A percentile compares a stretch with the other conserved stretches of the same genome.
These are phyloP conservation scores for Lateolabrax maculatus DNA, from an alignment of 2,797 vertebrate species.

Conservation along the genomic window DNA sequence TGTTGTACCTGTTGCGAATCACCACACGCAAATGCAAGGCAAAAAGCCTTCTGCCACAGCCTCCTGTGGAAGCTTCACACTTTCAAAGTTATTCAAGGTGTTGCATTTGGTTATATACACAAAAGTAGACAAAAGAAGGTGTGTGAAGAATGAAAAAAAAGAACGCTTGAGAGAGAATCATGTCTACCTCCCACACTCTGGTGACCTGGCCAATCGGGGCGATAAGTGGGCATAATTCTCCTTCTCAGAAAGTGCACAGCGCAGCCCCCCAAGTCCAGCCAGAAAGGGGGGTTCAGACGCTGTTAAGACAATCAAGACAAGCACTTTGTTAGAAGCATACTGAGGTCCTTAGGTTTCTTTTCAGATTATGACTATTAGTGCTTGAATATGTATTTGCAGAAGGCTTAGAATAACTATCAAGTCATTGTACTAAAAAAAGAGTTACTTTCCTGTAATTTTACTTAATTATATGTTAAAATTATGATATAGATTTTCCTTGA, in stretches of 20 bases:
- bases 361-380: not conserved
- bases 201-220: not conserved
- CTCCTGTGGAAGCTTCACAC: not conserved
- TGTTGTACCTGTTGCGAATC: slow-evolving; percentile 4
- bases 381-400: too few relatives aligned
- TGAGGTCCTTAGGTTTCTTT: not conserved
- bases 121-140: not conserved
- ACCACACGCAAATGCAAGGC: not conserved
- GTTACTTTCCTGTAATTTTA: not conserved
- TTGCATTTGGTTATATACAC: not conserved
- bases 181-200: not conserved
- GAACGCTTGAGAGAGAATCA: not conserved
- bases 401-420: too few relatives aligned
- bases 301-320: not conserved
- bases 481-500: too few relatives aligned
- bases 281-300: not conserved
- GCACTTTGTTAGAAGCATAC: not conserved
- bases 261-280: not conserved
- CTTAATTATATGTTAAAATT: not conserved
- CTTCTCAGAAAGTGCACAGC: not conserved
- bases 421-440: too few relatives aligned
- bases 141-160: not conserved
- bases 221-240: not conserved
- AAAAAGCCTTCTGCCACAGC: not conserved
- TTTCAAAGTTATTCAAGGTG: slow-evolving; percentile 12